Evolutionary conservation across 2,113 vertebrate species (phyloP).

Genomic region (Ovis canadensis): DNA sequence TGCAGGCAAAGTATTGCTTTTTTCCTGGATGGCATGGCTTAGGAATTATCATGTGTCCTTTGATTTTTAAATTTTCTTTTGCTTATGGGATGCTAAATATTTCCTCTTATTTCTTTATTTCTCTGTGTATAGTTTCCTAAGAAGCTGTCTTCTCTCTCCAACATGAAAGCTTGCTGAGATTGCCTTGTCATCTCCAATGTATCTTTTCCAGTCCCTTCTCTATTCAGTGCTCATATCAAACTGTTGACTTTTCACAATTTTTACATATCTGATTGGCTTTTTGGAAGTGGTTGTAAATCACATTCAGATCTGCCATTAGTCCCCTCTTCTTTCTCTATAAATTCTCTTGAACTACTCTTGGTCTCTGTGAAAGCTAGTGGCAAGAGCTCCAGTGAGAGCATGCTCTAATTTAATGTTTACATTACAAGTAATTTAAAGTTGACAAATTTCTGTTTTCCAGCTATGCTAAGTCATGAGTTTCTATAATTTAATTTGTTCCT

Average conservation of each 20-base stretch:
- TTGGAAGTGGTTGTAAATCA: neutral
- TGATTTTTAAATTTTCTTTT: neutral
- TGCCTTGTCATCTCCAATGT: neutral
- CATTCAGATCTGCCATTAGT: too few relatives aligned
- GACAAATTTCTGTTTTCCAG: neutral
- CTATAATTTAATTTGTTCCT: neutral
- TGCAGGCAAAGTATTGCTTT: neutral
- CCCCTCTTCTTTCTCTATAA: neutral
- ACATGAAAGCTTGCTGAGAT: neutral
- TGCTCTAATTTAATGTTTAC: neutral
- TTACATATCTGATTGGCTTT: rapidly evolving
- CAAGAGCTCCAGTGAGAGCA: too few relatives aligned
- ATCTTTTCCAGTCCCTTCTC: neutral
- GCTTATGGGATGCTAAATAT: neutral
- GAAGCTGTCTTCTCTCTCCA: neutral
- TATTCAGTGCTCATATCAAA: neutral
- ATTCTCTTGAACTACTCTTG: neutral
- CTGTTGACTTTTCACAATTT: neutral
- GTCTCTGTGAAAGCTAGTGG: neutral
- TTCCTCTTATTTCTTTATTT: neutral
- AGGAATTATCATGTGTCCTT: neutral
- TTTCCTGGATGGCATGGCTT: neutral
- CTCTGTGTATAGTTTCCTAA: neutral
- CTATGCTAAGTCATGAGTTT: neutral
- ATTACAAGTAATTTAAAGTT: neutral